These are phyloP conservation scores for Clamator glandarius DNA, from an alignment of 2,797 vertebrate genomes.

Conservation along the genomic window DNA sequence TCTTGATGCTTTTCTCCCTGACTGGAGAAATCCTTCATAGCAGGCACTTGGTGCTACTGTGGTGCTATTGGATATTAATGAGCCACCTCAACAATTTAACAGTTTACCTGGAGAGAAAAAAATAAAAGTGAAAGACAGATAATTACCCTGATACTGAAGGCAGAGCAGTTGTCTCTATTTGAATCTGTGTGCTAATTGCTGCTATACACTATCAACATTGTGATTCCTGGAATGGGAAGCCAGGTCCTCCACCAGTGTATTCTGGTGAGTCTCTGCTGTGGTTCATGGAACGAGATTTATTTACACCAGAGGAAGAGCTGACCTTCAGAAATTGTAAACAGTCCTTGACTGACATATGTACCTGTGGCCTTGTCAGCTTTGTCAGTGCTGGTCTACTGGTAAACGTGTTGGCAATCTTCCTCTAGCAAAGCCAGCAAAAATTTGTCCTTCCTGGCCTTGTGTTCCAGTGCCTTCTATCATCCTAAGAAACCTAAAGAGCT, in stretches of 20 bases:
- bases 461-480: accelerated
- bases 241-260: neutral
- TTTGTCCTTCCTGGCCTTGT: neutral
- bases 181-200: neutral
- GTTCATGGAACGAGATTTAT: conserved; percentile 19
- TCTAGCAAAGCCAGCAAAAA: conserved; percentile 16
- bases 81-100: neutral
- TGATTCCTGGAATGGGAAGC: neutral
- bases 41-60: neutral
- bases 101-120: neutral
- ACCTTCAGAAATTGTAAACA: conserved; percentile 47
- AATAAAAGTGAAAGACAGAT: neutral
- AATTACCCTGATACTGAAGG: neutral
- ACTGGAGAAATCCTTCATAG: neutral
- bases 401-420: neutral
- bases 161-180: neutral
- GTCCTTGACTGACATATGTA: conserved; percentile 34
- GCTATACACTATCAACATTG: neutral
- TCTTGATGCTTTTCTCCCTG: neutral
- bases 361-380: conserved; percentile 38
- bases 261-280: neutral
- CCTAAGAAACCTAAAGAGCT: neutral
- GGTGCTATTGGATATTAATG: neutral
- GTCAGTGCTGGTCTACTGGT: neutral
- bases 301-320: conserved; percentile 33